Conservation (phyloP, 2,797 vertebrate species). For the Momotus momota region DNA sequence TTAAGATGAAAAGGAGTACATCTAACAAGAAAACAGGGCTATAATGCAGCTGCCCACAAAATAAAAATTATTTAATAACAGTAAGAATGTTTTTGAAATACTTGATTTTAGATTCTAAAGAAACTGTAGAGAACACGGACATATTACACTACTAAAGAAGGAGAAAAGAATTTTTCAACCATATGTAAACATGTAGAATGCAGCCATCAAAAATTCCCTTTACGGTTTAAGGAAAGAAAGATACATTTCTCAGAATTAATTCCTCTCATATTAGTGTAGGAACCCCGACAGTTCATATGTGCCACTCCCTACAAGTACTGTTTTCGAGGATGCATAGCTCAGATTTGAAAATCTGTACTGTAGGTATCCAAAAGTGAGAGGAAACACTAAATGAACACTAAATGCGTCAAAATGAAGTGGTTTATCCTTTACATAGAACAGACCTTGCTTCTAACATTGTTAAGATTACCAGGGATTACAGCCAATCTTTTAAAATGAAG, state of each 20-base stretch:
- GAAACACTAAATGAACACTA: neutral
- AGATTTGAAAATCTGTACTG: neutral
- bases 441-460: neutral
- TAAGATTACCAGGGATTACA: neutral
- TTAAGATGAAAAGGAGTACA: neutral
- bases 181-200: neutral
- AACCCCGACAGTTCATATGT: neutral
- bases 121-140: neutral
- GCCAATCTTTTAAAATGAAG: neutral
- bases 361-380: neutral
- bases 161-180: neutral
- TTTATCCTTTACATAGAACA: neutral
- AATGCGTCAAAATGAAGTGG: neutral
- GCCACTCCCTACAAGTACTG: neutral
- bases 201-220: neutral
- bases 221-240: neutral
- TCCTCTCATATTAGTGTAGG: neutral
- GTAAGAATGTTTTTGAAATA: neutral
- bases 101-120: neutral
- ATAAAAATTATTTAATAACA: neutral
- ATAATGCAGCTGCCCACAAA: neutral
- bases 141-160: neutral
- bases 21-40: neutral
- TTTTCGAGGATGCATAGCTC: neutral
- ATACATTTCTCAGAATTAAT: neutral